A percentile compares a stretch with the other conserved stretches of the same genome.
Evolutionary conservation across 2,113 vertebrate genomes (phyloP).

Genomic region (Entelurus aequoreus): DNA sequence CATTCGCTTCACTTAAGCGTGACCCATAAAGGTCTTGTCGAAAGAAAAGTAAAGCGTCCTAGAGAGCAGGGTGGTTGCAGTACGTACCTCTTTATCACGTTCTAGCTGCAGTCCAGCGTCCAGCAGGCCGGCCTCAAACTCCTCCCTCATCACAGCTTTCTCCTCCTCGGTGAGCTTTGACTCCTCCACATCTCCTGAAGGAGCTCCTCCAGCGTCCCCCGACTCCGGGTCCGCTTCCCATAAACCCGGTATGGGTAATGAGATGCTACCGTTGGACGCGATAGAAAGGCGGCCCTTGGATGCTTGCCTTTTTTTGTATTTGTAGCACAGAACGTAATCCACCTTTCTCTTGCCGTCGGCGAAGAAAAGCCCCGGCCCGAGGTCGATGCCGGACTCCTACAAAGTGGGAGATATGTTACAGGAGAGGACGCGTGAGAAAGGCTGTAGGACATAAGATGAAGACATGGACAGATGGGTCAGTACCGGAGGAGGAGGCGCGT

Average conservation of each 20-base stretch:
- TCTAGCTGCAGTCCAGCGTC: conserved; percentile 89
- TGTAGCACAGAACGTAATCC: conserved; percentile 88
- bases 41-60: conserved; percentile 10
- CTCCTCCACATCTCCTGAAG: conserved; percentile 63
- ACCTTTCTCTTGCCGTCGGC: conserved; percentile 86
- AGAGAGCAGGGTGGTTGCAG: not conserved
- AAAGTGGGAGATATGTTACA: conserved; percentile 14
- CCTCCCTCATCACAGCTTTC: conserved; percentile 80
- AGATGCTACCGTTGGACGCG: conserved; percentile 75
- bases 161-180: conserved; percentile 73
- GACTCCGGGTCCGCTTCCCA: conserved; percentile 33
- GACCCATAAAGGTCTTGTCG: conserved; percentile 10
- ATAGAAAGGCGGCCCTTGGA: conserved; percentile 56
- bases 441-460: too few species aligned
- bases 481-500: conserved; percentile 46
- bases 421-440: not conserved
- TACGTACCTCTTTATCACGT: conserved; percentile 77
- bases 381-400: conserved; percentile 55
- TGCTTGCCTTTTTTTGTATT: conserved; percentile 78
- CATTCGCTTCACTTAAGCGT: conserved; percentile 11
- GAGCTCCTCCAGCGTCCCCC: conserved; percentile 38
- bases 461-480: not conserved
- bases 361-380: conserved; percentile 76
- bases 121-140: conserved; percentile 82
- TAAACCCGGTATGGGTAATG: conserved; percentile 11